phyloP scores from a whole-genome alignment of 64 coral and sea anemone species.

The Pocillopora verrucosa region DNA sequence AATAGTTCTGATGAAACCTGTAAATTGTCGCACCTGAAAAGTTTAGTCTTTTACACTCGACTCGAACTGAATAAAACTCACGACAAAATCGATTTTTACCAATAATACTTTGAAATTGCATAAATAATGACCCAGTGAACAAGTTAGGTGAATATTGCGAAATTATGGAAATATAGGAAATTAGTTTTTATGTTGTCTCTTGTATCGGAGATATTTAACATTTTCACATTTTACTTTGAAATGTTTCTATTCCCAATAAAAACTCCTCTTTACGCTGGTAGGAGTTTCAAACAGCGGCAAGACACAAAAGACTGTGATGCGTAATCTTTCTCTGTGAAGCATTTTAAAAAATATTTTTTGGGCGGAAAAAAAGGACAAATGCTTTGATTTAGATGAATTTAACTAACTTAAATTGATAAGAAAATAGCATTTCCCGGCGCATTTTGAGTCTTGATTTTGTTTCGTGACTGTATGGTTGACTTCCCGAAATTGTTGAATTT shows the following conservation, averaged over 20 bases:
- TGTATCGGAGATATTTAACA: neutral
- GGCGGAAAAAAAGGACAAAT: too few relatives aligned
- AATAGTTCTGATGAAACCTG: too few relatives aligned
- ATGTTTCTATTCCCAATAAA: neutral
- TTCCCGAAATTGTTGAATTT: neutral
- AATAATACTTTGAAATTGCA: neutral
- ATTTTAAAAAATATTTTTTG: too few relatives aligned
- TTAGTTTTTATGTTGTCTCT: neutral
- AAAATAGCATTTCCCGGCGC: too few relatives aligned
- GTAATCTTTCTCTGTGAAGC: neutral
- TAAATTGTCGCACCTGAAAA: too few relatives aligned
- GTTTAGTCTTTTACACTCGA: too few relatives aligned
- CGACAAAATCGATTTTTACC: neutral
- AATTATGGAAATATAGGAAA: neutral
- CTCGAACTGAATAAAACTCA: neutral
- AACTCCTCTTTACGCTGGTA: neutral
- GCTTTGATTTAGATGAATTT: too few relatives aligned
- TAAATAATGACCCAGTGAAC: neutral
- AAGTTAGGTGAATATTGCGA: neutral
- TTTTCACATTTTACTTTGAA: neutral
- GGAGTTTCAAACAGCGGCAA: neutral
- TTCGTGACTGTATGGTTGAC: neutral
- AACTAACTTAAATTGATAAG: too few relatives aligned
- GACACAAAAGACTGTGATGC: neutral
- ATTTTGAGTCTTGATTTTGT: neutral